Base-by-base conservation (phyloP, 2,797 vertebrate species). In the Moxostoma hubbsi region DNA sequence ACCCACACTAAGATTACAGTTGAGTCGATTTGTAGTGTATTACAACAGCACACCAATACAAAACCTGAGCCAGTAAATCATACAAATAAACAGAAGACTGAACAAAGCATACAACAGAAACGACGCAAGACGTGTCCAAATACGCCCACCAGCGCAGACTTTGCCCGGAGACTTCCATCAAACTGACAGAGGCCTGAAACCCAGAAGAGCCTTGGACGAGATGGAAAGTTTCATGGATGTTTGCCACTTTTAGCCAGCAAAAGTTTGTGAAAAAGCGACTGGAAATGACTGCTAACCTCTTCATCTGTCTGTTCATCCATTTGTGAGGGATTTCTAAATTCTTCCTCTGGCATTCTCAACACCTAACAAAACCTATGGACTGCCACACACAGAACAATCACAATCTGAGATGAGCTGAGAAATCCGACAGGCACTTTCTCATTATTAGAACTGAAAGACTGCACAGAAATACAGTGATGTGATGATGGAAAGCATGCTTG, bases 321-420 rank as follows among this genome's bases (percentile, higher is more conserved):
- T 50, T 71, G 64, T 43, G 74, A 50, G 59, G 9, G 70, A 46
- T 50, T 73, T 73, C 75, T 68, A 77, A 73, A 65, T 62, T 58
- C 59, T 12, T 81, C 73, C 46, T n/a, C 59, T 53, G 45, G 62
- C 9, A n/a, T 61, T 77, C 69, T 73, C 70, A 65, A 72, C 69
- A 77, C 61, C 62, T 68, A 55, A 74, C 15, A 7, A 24, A 57
- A n/a, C 51, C 66, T 16, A 50, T 64, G 9, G 53, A 51, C 51
- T 45, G 65, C 51, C 51, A 46, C 62, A 75, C n/a, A 36, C 43
- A 77, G 7, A 18, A 55, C 24, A 81, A 63, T 43, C 65, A 70
- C 61, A 7, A 51, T 46, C 9, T 8, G 5, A 54, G 55, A 76
- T 51, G 51, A 71, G 45, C 54, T 0, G 10, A 45, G 43, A 81